phyloP scores from a whole-genome alignment of 2,113 vertebrate species.

The Erythrocercus mccallii region DNA sequence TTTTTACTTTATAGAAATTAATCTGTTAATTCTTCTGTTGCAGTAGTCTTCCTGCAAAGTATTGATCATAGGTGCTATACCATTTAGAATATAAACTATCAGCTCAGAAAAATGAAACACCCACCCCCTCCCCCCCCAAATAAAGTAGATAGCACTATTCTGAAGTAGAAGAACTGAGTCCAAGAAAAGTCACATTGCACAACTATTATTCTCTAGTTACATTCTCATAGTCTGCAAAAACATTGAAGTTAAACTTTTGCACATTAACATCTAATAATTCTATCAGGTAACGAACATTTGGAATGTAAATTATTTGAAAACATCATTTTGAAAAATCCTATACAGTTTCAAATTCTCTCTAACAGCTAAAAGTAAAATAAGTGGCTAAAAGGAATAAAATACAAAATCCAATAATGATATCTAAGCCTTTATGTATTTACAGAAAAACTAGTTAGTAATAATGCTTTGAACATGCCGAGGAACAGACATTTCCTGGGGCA shows the following conservation, averaged over 20 bases:
- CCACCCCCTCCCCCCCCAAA: rapidly evolving
- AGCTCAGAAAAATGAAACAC: background rate
- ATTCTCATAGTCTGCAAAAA: background rate
- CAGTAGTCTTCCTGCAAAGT: background rate
- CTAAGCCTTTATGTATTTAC: background rate
- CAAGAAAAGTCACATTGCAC: background rate
- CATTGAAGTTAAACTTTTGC: background rate
- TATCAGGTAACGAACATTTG: background rate
- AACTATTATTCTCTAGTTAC: background rate
- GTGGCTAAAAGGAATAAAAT: background rate
- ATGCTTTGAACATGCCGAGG: background rate
- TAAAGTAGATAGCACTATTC: background rate
- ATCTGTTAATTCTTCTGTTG: background rate
- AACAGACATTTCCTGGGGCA: background rate
- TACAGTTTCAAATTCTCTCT: background rate
- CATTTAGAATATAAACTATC: background rate
- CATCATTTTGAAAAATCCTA: background rate
- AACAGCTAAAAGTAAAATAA: background rate
- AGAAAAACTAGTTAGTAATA: background rate
- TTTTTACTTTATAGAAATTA: background rate
- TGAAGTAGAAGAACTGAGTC: background rate
- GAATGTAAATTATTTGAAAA: background rate
- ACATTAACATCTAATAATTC: background rate
- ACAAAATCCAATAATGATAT: background rate
- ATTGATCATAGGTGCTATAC: background rate